Conservation (phyloP, 1,140 invertebrate species). For the Drosophila nigrodunni region DNA sequence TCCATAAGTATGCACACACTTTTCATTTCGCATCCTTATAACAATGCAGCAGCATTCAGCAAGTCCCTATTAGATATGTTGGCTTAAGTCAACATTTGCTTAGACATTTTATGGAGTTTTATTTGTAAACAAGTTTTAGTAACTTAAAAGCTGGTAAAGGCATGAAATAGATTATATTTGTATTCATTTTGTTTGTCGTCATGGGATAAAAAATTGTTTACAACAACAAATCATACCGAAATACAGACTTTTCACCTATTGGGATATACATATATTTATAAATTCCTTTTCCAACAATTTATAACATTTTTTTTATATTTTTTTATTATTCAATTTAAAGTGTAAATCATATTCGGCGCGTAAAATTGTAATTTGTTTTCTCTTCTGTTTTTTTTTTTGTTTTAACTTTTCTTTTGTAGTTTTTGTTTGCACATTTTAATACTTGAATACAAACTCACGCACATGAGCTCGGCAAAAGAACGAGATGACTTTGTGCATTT, state of each 20-base stretch:
- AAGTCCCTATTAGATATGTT: not conserved
- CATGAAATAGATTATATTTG: too few species aligned
- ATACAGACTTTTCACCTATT: too few species aligned
- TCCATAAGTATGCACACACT: slow-evolving; percentile 27
- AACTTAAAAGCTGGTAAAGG: too few species aligned
- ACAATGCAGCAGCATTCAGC: not conserved
- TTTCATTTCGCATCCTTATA: not conserved
- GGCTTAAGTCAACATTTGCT: slow-evolving; percentile 1
- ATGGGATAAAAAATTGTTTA: too few species aligned
- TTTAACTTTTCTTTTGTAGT: slow-evolving; percentile 47
- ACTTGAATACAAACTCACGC: slow-evolving; percentile 71
- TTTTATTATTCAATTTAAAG: not conserved
- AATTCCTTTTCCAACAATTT: too few species aligned
- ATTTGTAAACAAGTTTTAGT: not conserved
- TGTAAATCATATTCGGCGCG: slow-evolving; percentile 19
- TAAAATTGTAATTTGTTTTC: not conserved
- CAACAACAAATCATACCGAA: too few species aligned
- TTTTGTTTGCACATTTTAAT: slow-evolving; percentile 68
- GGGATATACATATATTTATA: too few species aligned
- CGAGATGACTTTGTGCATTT: slow-evolving; percentile 75
- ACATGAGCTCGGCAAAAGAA: slow-evolving; percentile 44
- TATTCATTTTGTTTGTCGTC: too few species aligned
- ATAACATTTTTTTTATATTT: not conserved
- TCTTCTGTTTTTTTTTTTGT: not conserved
- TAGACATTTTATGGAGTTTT: not conserved